Conservation (phyloP, 2,797 vertebrate genomes). For the Netta rufina region DNA sequence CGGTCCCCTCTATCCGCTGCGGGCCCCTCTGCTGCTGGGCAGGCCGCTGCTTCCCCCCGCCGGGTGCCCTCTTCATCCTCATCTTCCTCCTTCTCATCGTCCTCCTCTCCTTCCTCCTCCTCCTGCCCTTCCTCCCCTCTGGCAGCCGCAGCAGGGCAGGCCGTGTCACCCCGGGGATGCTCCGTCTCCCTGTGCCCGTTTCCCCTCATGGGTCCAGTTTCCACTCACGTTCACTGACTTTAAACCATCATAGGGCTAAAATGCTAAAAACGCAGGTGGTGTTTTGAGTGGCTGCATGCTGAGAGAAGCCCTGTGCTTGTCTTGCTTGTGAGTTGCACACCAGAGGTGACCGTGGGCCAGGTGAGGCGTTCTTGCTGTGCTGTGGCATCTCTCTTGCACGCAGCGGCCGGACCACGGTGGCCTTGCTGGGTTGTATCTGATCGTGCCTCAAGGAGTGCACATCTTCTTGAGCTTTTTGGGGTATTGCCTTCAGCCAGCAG, state of each 20-base stretch:
- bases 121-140: too few species aligned
- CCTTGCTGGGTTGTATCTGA: not conserved
- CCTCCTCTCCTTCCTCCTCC: too few species aligned
- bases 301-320: rapidly evolving
- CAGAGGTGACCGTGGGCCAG: rapidly evolving
- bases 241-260: not conserved
- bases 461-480: not conserved
- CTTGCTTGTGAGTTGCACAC: not conserved
- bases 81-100: not conserved
- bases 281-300: not conserved
- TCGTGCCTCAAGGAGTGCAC: not conserved
- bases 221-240: not conserved
- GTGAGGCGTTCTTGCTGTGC: not conserved
- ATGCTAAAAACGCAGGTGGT: not conserved
- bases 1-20: not conserved
- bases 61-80: not conserved
- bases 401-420: not conserved
- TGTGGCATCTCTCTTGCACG: rapidly evolving
- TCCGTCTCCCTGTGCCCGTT: rapidly evolving
- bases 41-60: not conserved
- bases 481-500: rapidly evolving
- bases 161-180: not conserved
- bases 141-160: not conserved
- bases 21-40: not conserved
- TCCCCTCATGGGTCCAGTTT: not conserved